phyloP scores from a whole-genome alignment of 2,797 vertebrate species.

The Pseudocheirus occidentalis region DNA sequence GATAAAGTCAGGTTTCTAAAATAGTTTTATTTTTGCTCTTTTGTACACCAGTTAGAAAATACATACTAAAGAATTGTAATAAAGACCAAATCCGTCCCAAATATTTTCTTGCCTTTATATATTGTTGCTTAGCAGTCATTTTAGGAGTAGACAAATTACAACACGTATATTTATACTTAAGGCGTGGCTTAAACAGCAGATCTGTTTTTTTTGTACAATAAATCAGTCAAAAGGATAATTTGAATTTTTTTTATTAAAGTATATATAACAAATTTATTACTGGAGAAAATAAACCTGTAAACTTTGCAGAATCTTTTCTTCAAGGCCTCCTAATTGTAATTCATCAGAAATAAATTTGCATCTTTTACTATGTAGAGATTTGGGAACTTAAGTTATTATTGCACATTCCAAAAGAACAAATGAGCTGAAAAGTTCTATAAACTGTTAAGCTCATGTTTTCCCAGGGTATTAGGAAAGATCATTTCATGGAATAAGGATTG shows the following conservation, averaged over 20 bases:
- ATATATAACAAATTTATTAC: conserved; percentile 40
- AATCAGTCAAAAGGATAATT: conserved; percentile 46
- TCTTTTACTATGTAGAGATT: background rate
- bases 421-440: background rate
- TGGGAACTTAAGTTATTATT: background rate
- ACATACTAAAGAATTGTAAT: conserved; percentile 68
- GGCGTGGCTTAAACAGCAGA: conserved; percentile 68
- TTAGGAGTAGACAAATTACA: conserved; percentile 45
- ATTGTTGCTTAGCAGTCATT: conserved; percentile 43
- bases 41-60: background rate
- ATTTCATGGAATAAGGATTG: background rate
- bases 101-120: conserved; percentile 64
- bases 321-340: conserved; percentile 12
- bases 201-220: conserved; percentile 52
- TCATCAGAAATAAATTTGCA: conserved; percentile 9
- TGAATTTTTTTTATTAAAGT: conserved; percentile 18
- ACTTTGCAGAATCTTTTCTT: conserved; percentile 39
- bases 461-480: background rate
- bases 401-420: background rate
- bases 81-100: conserved; percentile 31
- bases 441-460: background rate
- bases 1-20: conserved; percentile 53
- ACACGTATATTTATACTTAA: conserved; percentile 67
- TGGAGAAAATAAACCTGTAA: conserved; percentile 43
- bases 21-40: conserved; percentile 70